Evolutionary conservation across 2,113 vertebrate genomes (phyloP).

Genomic region (Leiothrix lutea): DNA sequence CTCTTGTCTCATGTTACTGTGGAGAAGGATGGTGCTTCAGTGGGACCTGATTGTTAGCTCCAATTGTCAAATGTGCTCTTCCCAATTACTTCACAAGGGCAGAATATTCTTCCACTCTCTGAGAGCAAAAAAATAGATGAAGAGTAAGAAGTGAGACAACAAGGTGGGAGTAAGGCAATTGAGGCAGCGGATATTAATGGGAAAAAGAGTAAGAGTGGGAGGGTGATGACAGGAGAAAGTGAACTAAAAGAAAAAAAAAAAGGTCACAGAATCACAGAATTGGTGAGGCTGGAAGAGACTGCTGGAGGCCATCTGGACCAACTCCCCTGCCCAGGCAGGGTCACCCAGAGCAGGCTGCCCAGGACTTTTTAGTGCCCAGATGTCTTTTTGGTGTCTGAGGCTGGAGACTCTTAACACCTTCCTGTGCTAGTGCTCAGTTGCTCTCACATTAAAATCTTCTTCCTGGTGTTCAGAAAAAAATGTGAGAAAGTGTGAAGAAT

Average conservation of each 20-base stretch:
- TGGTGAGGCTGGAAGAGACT: background rate
- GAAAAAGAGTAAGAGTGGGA: background rate
- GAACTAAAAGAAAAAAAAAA: background rate
- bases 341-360: background rate
- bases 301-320: background rate
- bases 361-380: background rate
- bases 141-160: background rate
- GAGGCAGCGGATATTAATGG: background rate
- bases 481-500: background rate
- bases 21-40: background rate
- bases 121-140: background rate
- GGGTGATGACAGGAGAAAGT: background rate
- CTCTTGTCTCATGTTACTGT: slow-evolving; percentile 2
- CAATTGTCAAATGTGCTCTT: background rate
- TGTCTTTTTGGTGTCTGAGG: background rate
- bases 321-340: background rate
- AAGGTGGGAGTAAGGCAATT: background rate
- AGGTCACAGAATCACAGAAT: background rate
- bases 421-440: background rate
- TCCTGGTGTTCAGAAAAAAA: background rate
- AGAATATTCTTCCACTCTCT: background rate
- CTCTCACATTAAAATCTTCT: background rate
- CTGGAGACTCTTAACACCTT: background rate
- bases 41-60: background rate
- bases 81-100: background rate